Percentiles rank a stretch among this genome's conserved stretches.
Evolutionary conservation across 2,797 vertebrate species (phyloP).

Genomic region (Microctenopoma steveboyesi): DNA sequence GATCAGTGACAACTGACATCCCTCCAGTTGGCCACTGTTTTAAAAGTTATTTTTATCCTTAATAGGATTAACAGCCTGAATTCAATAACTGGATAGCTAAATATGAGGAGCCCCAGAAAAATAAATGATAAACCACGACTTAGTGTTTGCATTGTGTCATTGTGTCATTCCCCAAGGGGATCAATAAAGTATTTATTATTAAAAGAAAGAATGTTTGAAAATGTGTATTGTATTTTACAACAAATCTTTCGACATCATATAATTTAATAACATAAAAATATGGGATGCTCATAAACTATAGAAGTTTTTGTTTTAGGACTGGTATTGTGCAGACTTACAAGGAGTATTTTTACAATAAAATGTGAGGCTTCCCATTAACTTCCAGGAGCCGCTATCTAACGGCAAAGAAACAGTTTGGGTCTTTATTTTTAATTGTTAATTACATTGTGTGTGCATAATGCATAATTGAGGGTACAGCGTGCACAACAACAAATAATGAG

Average conservation of each 20-base stretch:
- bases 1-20: slow-evolving; percentile 56
- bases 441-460: slow-evolving; percentile 6
- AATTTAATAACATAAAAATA: background rate
- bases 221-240: slow-evolving; percentile 31
- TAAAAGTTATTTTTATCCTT: slow-evolving; percentile 36
- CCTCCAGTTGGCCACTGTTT: slow-evolving; percentile 57
- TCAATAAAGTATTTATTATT: too few species aligned
- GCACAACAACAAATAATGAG: slow-evolving; percentile 3
- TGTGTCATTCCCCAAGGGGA: background rate
- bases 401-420: slow-evolving; percentile 2
- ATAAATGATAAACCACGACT: slow-evolving; percentile 20
- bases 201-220: background rate
- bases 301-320: too few species aligned
- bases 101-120: slow-evolving; percentile 14
- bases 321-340: too few species aligned
- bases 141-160: background rate
- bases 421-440: slow-evolving; percentile 13
- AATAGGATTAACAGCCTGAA: slow-evolving; percentile 34
- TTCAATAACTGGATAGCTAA: slow-evolving; percentile 9
- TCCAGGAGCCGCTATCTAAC: background rate
- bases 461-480: slow-evolving; percentile 10
- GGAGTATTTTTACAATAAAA: background rate
- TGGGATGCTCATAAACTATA: too few species aligned
- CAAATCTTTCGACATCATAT: slow-evolving; percentile 15
- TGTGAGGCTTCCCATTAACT: background rate